Evolutionary conservation across 2,888 invertebrate species (phyloP).

Genomic region (Timandra comae): DNA sequence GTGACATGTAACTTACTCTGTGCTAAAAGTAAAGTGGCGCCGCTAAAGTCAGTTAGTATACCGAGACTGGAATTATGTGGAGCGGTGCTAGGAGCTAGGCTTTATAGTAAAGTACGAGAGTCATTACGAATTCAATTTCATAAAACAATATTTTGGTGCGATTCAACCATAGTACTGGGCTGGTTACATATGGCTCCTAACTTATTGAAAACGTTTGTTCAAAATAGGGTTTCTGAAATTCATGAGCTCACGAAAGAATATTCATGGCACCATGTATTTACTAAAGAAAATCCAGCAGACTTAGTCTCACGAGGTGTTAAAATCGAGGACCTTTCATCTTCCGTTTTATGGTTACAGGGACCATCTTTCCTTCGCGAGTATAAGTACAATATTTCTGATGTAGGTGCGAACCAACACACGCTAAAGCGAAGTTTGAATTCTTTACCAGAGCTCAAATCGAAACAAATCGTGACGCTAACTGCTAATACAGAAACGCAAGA

Average conservation of each 20-base stretch:
- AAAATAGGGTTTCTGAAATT: conserved; percentile 10
- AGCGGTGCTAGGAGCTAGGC: conserved; percentile 1
- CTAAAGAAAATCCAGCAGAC: conserved; percentile 7
- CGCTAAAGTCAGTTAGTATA: conserved; percentile 18
- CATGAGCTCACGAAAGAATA: conserved; percentile 1
- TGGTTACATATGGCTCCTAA: conserved; percentile 13
- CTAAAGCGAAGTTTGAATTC: too few species aligned
- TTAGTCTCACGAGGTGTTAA: conserved; percentile 5
- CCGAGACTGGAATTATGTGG: conserved; percentile 5
- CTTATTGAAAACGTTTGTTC: too few species aligned
- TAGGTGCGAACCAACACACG: neutral
- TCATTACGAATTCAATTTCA: conserved; percentile 15
- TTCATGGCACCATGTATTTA: conserved; percentile 4
- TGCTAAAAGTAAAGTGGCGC: conserved; percentile 19
- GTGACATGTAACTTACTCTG: conserved; percentile 15
- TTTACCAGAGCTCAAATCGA: too few species aligned
- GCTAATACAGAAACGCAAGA: too few species aligned
- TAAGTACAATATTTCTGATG: neutral
- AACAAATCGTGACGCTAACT: too few species aligned
- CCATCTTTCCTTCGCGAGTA: conserved; percentile 2
- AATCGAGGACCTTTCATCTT: conserved; percentile 1
- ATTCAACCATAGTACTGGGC: too few species aligned
- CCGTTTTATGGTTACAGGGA: conserved; percentile 5
- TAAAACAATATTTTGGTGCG: too few species aligned
- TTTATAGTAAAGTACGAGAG: neutral